Conservation (phyloP, 2,113 vertebrate species). For the Calidris pugnax region DNA sequence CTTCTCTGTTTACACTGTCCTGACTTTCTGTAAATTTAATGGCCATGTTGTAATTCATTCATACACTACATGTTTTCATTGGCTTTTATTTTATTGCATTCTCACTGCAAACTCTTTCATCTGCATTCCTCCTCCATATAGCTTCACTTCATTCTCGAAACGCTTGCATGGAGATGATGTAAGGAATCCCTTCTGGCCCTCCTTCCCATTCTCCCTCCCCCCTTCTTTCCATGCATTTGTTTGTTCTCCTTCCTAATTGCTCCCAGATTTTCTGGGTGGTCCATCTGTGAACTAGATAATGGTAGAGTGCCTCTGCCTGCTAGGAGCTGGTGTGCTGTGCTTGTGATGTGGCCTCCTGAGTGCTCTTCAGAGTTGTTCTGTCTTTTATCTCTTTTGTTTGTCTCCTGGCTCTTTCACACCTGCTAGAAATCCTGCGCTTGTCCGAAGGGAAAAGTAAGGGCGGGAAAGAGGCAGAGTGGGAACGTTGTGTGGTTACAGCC, state of each 20-base stretch:
- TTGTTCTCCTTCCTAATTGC: slow-evolving; percentile 70
- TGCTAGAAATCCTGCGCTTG: slow-evolving; percentile 45
- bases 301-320: slow-evolving; percentile 60
- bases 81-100: slow-evolving; percentile 44
- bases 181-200: slow-evolving; percentile 66
- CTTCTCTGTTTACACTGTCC: slow-evolving; percentile 17
- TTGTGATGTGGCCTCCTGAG: slow-evolving; percentile 66
- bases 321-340: slow-evolving; percentile 56
- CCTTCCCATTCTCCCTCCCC: slow-evolving; percentile 19
- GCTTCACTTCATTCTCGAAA: slow-evolving; percentile 72
- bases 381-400: slow-evolving; percentile 70
- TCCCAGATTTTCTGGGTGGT: slow-evolving; percentile 80
- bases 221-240: slow-evolving; percentile 43
- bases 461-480: not conserved
- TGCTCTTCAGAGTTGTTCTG: slow-evolving; percentile 49
- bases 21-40: not conserved
- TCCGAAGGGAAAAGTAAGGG: not conserved
- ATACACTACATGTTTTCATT: not conserved
- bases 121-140: slow-evolving; percentile 67
- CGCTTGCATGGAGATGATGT: slow-evolving; percentile 78
- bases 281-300: slow-evolving; percentile 77
- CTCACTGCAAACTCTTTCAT: slow-evolving; percentile 65
- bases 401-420: slow-evolving; percentile 72
- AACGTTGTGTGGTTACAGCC: not conserved
- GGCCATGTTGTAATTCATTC: not conserved